Percentiles rank a stretch among this genome's conserved stretches.
Evolutionary conservation across 1,140 invertebrate genomes (phyloP).

Genomic region (Trachelipus rathkii): DNA sequence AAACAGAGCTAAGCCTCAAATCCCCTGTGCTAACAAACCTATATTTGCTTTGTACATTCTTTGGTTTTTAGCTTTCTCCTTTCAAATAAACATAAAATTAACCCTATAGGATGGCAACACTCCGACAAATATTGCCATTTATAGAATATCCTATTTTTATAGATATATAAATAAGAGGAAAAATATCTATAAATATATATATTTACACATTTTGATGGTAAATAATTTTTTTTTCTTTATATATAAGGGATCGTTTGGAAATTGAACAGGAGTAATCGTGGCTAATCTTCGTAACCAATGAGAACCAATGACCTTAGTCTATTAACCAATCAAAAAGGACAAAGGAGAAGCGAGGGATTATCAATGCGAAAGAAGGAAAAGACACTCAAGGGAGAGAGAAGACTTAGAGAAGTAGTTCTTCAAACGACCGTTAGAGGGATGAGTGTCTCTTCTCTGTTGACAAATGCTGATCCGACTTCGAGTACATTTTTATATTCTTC

Average conservation of each 20-base stretch:
- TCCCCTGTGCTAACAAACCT: constrained; percentile 2
- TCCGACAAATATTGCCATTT: not conserved
- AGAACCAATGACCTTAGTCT: constrained; percentile 6
- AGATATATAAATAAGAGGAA: not conserved
- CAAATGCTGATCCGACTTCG: not conserved
- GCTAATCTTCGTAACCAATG: not conserved
- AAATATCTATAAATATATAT: not conserved
- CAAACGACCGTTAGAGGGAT: not conserved
- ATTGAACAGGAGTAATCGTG: constrained; percentile 9
- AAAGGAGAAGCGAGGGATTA: constrained; percentile 1
- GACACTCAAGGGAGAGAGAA: not conserved
- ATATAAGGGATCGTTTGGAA: not conserved
- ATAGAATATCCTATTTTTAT: not conserved
- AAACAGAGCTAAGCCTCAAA: constrained; percentile 4
- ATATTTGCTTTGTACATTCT: constrained; percentile 3
- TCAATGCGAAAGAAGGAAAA: not conserved
- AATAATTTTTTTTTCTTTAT: not conserved
- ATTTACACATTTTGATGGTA: not conserved
- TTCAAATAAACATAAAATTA: constrained; percentile 8
- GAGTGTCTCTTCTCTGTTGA: not conserved
- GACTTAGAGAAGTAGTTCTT: not conserved
- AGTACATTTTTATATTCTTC: constrained; percentile 3
- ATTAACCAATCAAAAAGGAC: constrained; percentile 13
- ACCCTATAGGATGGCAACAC: not conserved
- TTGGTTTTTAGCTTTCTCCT: constrained; percentile 5